Percentiles rank a stretch among this genome's conserved stretches.
Evolutionary conservation across 1,140 invertebrate species (phyloP).

Genomic region (Gonatopus flavifemur): DNA sequence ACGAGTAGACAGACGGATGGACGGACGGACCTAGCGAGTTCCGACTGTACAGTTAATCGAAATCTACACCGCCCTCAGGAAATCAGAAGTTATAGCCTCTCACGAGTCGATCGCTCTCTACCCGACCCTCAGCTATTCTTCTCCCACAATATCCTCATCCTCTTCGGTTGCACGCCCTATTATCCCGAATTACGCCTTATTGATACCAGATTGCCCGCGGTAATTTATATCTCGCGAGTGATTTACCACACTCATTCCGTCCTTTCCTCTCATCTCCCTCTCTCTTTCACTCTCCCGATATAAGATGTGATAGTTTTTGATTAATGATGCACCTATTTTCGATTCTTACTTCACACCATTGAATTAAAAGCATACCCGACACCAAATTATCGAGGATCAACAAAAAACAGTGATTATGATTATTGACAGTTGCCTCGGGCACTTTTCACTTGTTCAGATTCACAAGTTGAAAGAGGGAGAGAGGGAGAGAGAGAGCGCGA

Average conservation of each 20-base stretch:
- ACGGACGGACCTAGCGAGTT: constrained; percentile 28
- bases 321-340: constrained; percentile 15
- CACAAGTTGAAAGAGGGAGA: too few species aligned
- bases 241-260: constrained; percentile 27
- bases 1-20: constrained; percentile 12
- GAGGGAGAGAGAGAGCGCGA: too few species aligned
- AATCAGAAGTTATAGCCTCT: constrained; percentile 41
- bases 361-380: too few species aligned
- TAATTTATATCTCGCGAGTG: constrained; percentile 38
- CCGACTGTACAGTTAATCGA: too few species aligned
- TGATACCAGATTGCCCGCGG: constrained; percentile 36
- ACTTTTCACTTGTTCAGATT: too few species aligned
- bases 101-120: constrained; percentile 4
- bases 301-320: constrained; percentile 17
- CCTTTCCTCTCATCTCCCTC: too few species aligned
- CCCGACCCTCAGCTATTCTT: constrained; percentile 4
- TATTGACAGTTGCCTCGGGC: too few species aligned
- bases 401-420: too few species aligned
- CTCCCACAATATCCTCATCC: constrained; percentile 14
- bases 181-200: constrained; percentile 44
- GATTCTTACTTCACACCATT: constrained; percentile 12
- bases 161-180: constrained; percentile 34
- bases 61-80: constrained; percentile 36
- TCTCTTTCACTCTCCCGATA: too few species aligned
- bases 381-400: too few species aligned